These are phyloP conservation scores for Auanema freiburgensis DNA, from an alignment of 2,888 invertebrate genomes.

Conservation along the genomic window DNA sequence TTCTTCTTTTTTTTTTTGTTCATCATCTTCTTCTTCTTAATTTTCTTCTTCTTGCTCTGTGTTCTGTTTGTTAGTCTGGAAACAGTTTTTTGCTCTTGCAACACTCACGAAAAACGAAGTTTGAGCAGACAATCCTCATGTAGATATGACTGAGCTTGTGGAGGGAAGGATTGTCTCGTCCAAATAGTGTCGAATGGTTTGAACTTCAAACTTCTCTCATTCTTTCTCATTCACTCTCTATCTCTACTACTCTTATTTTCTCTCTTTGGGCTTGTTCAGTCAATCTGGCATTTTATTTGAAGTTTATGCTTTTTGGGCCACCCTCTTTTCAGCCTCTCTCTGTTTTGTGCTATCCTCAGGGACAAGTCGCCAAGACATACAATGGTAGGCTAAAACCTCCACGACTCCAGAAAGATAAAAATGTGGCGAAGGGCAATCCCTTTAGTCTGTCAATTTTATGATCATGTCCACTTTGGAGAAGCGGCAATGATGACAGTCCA, in stretches of 20 bases:
- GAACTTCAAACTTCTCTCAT: conserved; percentile 1
- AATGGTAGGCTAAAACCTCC: no score
- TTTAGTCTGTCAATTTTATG: no score
- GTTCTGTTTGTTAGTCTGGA: not conserved
- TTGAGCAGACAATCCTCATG: not conserved
- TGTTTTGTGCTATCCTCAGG: no score
- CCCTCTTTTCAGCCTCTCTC: no score
- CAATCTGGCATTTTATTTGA: no score
- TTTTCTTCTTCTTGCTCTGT: not conserved
- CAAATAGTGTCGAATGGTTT: not conserved
- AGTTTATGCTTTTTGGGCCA: no score
- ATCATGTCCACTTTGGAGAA: no score
- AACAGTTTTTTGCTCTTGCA: not conserved
- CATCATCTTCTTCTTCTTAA: not conserved
- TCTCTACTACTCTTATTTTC: not conserved
- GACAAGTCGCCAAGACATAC: no score
- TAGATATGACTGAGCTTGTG: not conserved
- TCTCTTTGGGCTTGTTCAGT: not conserved
- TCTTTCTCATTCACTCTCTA: not conserved
- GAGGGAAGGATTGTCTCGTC: not conserved
- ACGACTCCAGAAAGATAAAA: no score
- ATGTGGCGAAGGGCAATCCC: no score
- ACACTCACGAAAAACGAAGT: not conserved
- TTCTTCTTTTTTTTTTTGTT: not conserved
- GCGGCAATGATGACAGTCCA: no score